Base-by-base conservation (phyloP, 2,888 invertebrate species). In the Hoplodrina blanda region DNA sequence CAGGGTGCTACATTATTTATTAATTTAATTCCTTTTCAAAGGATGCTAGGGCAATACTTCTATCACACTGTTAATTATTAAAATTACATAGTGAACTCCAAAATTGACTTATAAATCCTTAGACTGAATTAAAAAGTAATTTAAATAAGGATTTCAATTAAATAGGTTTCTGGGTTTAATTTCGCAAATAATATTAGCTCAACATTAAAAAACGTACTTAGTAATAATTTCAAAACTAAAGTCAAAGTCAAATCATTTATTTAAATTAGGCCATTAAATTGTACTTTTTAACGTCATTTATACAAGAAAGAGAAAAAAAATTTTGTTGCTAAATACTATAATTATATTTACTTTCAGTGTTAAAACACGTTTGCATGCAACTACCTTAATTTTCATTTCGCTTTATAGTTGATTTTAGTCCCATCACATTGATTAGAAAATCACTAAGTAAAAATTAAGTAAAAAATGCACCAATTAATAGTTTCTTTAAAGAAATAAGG, bases 91-190 rank as follows among this genome's bases (percentile, higher is more conserved):
- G 19, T 4, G 10, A 30, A 59, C 13, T 41, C 37, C 25, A 59
- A 59, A 55, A 41, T n/a, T 56, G 4, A 55, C n/a, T 41, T 17
- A 55, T 4, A 69, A 19, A 70, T 71, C 56, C 56, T 19, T 72
- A 52, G 79, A 78, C 79, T 78, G 73, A 73, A 50, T 55, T 69
- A 8, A 15, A 69, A 73, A 46, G 52, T 41, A 25, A 53, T 37
- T 30, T 76, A 11, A 52, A 33, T 56, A 44, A n/a, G 56, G 6
- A 25, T 44, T 55, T 41, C 0, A 17, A 44, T 44, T 25, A n/a
- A 44, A 1, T 62, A 15, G 0, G 4, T 30, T 46, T 44, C 4
- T 46, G 10, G 11, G 17, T 75, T 67, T 37, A 17, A 30, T 46
- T 73, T 37, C 2, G 15, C 10, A 37, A 46, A 30, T 41, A n/a